phyloP scores from a whole-genome alignment of 1,140 invertebrate species.

The Lasioglossum baleicum region DNA sequence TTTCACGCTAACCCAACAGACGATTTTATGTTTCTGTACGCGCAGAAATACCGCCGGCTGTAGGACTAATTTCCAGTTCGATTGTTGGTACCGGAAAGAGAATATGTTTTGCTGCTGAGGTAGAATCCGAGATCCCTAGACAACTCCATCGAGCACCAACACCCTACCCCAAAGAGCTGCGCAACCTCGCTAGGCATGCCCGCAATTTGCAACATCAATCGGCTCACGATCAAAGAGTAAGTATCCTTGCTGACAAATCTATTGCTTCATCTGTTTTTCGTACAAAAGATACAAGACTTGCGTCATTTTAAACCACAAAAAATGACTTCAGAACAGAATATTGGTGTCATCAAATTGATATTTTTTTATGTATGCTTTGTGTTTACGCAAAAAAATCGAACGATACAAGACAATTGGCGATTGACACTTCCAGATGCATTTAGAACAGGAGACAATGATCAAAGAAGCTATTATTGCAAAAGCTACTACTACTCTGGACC shows the following conservation, averaged over 20 bases:
- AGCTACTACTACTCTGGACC: slow-evolving; percentile 65
- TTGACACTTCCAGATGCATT: slow-evolving; percentile 62
- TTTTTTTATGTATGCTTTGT: neutral
- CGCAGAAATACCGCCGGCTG: slow-evolving; percentile 70
- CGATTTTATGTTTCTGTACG: slow-evolving; percentile 29
- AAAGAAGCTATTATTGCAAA: slow-evolving; percentile 75
- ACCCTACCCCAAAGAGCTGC: slow-evolving; percentile 95
- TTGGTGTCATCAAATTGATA: neutral
- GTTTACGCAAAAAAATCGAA: neutral
- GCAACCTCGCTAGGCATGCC: slow-evolving; percentile 90
- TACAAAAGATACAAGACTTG: neutral
- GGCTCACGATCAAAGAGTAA: slow-evolving; percentile 73
- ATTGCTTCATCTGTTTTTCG: too few relatives aligned
- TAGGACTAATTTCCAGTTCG: slow-evolving; percentile 73
- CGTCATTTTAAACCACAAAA: too few relatives aligned
- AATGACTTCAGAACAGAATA: too few relatives aligned
- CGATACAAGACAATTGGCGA: slow-evolving; percentile 32
- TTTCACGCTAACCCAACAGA: neutral
- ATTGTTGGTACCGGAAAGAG: slow-evolving; percentile 76
- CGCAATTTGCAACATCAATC: slow-evolving; percentile 78
- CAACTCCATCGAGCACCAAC: slow-evolving; percentile 90
- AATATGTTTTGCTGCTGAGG: slow-evolving; percentile 87
- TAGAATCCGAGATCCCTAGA: slow-evolving; percentile 81
- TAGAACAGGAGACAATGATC: slow-evolving; percentile 70
- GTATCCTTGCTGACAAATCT: neutral